Percentiles rank a stretch among this genome's conserved stretches.
Conservation (phyloP, 1,140 invertebrate genomes). For the Apis mellifera region Amel_HAv3.1 CM009939.2:12149001-12149500, state of each 20-base stretch:
- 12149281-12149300: background rate
- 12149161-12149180: constrained; percentile 14
- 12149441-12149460: background rate
- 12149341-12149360: background rate
- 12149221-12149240: background rate
- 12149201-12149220: constrained; percentile 42
- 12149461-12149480: background rate
- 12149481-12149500: no score
- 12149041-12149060: no score
- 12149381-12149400: background rate
- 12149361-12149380: constrained; percentile 26
- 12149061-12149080: no score
- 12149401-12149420: background rate
- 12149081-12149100: no score
- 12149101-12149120: no score
- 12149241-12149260: constrained; percentile 5
- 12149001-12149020: no score
- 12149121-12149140: background rate
- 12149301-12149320: constrained; percentile 20
- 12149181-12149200: background rate
- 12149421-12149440: background rate
- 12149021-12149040: no score
- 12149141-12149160: constrained; percentile 9
- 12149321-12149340: constrained; percentile 35
- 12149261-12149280: background rate